Percentiles rank a stretch among this genome's conserved stretches.
Conservation (phyloP, 2,797 vertebrate genomes). For the Phrynocephalus forsythii region DNA sequence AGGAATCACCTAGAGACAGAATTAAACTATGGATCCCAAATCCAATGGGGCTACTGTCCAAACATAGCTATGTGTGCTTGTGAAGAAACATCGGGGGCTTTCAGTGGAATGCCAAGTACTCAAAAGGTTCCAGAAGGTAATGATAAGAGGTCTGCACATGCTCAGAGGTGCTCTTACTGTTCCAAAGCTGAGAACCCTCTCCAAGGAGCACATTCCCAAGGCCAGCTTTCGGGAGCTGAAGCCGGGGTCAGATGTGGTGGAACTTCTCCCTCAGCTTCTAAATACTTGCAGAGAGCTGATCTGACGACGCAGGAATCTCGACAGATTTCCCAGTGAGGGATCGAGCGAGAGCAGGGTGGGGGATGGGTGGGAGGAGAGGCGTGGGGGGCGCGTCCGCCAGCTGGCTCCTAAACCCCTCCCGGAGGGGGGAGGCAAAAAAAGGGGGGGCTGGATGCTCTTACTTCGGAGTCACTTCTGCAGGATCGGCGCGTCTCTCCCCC, state of each 20-base stretch:
- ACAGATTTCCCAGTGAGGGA: neutral
- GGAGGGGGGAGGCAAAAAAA: neutral
- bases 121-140: no score
- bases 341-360: neutral
- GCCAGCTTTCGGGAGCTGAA: neutral
- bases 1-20: no score
- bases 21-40: no score
- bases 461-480: neutral
- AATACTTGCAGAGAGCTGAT: neutral
- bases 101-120: no score
- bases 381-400: neutral
- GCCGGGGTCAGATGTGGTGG: neutral
- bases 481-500: no score
- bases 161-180: neutral
- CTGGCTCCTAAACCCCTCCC: neutral
- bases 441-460: neutral
- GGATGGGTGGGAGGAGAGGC: neutral
- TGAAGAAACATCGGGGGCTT: no score
- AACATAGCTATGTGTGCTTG: no score
- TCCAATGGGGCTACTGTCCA: no score
- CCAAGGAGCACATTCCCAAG: neutral
- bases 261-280: neutral
- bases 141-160: neutral
- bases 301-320: conserved; percentile 10
- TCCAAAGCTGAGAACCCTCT: neutral